Percentiles rank a stretch among this genome's conserved stretches.
These are phyloP conservation scores for Acleris emargana DNA, from an alignment of 2,888 invertebrate genomes.

Conservation along the genomic window DNA sequence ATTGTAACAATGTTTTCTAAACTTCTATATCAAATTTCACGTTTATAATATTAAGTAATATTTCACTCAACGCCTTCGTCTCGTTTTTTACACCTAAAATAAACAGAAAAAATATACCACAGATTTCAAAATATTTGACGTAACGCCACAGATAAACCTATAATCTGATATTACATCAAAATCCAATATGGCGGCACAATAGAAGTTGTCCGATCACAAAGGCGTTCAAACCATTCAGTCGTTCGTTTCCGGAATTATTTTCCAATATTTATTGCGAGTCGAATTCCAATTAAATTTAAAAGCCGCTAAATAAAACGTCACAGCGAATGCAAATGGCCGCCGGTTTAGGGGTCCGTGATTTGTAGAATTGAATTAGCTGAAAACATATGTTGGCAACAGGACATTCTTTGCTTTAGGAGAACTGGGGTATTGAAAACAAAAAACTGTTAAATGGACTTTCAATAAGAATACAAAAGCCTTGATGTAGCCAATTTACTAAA, in stretches of 20 bases:
- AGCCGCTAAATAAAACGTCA: slow-evolving; percentile 22
- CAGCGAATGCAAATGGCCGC: slow-evolving; percentile 14
- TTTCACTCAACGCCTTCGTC: too few species aligned
- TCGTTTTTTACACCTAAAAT: too few species aligned
- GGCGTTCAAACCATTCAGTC: slow-evolving; percentile 16
- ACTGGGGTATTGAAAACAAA: too few species aligned
- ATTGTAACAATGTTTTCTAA: too few species aligned
- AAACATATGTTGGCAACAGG: not conserved
- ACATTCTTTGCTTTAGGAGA: not conserved
- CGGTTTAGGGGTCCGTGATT: slow-evolving; percentile 26
- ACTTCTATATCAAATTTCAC: too few species aligned
- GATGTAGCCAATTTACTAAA: too few species aligned
- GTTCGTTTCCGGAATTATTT: slow-evolving; percentile 23
- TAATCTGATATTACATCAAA: slow-evolving; percentile 4
- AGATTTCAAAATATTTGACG: not conserved
- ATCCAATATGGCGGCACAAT: slow-evolving; percentile 14
- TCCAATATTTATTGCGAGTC: slow-evolving; percentile 27
- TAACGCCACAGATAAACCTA: slow-evolving; percentile 1
- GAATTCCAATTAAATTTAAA: slow-evolving; percentile 27
- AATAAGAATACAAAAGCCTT: too few species aligned
- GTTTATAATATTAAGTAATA: too few species aligned
- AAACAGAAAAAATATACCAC: too few species aligned
- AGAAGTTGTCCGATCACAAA: slow-evolving; percentile 8
- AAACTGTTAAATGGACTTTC: too few species aligned
- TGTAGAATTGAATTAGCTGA: slow-evolving; percentile 5